Evolutionary conservation across 2,888 invertebrate genomes (phyloP).

Genomic region (Lamellibrachia satsuma): DNA sequence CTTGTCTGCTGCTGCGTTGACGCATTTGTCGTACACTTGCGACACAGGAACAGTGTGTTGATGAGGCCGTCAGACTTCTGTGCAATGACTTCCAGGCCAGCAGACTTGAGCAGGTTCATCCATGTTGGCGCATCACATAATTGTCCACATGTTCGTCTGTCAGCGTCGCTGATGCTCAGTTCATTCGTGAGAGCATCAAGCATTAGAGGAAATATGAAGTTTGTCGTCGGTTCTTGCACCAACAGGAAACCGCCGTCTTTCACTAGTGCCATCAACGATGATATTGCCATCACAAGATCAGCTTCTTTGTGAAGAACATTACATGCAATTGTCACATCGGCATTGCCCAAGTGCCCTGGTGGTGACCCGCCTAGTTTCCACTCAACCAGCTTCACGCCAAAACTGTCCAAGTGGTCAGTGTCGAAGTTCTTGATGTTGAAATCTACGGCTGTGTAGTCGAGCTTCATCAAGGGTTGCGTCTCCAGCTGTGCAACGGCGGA

Average conservation of each 20-base stretch:
- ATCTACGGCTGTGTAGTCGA: constrained; percentile 73
- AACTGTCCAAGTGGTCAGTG: constrained; percentile 68
- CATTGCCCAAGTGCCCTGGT: constrained; percentile 35
- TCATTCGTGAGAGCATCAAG: constrained; percentile 49
- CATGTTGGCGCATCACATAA: constrained; percentile 43
- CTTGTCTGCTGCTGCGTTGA: constrained; percentile 26
- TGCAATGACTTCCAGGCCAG: constrained; percentile 71
- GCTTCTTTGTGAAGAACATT: constrained; percentile 51
- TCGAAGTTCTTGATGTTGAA: constrained; percentile 67
- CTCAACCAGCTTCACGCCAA: constrained; percentile 72
- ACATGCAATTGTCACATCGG: constrained; percentile 55
- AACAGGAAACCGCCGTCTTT: constrained; percentile 70
- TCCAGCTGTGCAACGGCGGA: constrained; percentile 63
- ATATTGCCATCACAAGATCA: constrained; percentile 44
- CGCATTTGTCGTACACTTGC: constrained; percentile 65
- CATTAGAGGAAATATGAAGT: constrained; percentile 53
- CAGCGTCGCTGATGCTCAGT: constrained; percentile 38
- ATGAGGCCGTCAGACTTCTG: constrained; percentile 75
- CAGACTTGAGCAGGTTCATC: constrained; percentile 48
- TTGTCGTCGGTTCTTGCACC: constrained; percentile 64
- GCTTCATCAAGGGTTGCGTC: constrained; percentile 76
- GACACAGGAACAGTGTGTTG: constrained; percentile 71
- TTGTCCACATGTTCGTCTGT: constrained; percentile 43
- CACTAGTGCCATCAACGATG: constrained; percentile 68
- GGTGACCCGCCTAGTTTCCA: constrained; percentile 73